Conservation (phyloP, 2,888 invertebrate genomes). For the Erebia palarica region DNA sequence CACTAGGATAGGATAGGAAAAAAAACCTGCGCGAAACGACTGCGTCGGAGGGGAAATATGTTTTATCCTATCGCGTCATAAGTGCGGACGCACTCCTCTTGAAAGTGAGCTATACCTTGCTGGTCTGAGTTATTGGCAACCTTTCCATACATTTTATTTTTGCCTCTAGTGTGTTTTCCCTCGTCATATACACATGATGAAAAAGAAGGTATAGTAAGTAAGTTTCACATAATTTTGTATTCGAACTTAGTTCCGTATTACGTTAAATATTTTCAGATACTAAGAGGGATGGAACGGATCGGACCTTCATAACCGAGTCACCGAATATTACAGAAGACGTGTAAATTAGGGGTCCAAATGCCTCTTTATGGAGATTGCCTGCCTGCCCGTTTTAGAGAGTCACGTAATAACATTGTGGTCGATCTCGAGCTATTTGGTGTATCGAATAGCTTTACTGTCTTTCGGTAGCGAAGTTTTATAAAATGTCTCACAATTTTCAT, state of each 20-base stretch:
- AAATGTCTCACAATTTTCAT: no score
- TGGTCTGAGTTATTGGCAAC: no score
- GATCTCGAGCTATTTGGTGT: conserved; percentile 50
- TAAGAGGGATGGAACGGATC: conserved; percentile 51
- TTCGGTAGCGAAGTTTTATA: neutral
- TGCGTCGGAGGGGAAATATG: no score
- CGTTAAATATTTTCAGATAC: conserved; percentile 39
- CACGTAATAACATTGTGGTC: conserved; percentile 76
- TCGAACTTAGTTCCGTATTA: conserved; percentile 37
- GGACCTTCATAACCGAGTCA: conserved; percentile 68
- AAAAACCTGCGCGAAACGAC: no score
- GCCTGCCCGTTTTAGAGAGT: conserved; percentile 69
- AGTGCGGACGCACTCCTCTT: no score
- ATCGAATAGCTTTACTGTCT: conserved; percentile 33
- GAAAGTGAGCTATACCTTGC: no score
- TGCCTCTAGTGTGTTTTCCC: no score
- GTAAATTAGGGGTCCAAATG: conserved; percentile 78
- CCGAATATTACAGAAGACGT: conserved; percentile 73
- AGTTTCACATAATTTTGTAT: conserved; percentile 10
- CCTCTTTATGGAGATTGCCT: conserved; percentile 60
- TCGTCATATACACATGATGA: no score
- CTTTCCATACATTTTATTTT: no score
- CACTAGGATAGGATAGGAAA: no score
- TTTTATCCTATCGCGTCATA: no score
- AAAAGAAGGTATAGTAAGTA: neutral